phyloP scores from a whole-genome alignment of 1,140 invertebrate genomes.

The Onthophagus taurus region DNA sequence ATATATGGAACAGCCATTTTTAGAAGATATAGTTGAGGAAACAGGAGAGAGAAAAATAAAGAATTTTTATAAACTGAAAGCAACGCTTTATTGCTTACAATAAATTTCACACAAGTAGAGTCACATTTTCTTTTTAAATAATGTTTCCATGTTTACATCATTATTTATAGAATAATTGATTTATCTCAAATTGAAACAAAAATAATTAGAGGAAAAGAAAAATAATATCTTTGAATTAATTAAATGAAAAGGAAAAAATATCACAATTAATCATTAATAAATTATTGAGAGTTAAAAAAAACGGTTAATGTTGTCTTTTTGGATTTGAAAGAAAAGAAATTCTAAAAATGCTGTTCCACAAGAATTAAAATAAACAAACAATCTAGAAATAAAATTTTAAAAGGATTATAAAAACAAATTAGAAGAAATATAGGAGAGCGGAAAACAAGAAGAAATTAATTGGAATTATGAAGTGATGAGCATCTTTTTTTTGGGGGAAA shows the following conservation, averaged over 20 bases:
- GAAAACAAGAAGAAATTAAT: too few relatives aligned
- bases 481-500: too few relatives aligned
- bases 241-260: conserved; percentile 6
- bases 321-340: conserved; percentile 12
- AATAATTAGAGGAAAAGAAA: conserved; percentile 2
- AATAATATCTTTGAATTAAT: conserved; percentile 1
- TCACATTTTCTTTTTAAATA: not conserved
- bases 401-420: conserved; percentile 4
- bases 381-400: not conserved
- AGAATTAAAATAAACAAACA: conserved; percentile 3
- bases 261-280: too few relatives aligned
- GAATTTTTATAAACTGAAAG: conserved; percentile 29
- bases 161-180: not conserved
- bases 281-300: too few relatives aligned
- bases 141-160: not conserved
- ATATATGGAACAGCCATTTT: conserved; percentile 39
- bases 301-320: not conserved
- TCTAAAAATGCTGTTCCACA: conserved; percentile 35
- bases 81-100: conserved; percentile 37
- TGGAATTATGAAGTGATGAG: too few relatives aligned
- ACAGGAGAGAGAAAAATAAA: conserved; percentile 20
- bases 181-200: conserved; percentile 3
- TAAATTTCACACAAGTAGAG: conserved; percentile 13
- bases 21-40: conserved; percentile 22
- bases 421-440: conserved; percentile 1